A percentile compares a stretch with the other conserved stretches of the same genome.
phyloP scores from a whole-genome alignment of 2,113 vertebrate species.

The Circaetus cinerascens region DNA sequence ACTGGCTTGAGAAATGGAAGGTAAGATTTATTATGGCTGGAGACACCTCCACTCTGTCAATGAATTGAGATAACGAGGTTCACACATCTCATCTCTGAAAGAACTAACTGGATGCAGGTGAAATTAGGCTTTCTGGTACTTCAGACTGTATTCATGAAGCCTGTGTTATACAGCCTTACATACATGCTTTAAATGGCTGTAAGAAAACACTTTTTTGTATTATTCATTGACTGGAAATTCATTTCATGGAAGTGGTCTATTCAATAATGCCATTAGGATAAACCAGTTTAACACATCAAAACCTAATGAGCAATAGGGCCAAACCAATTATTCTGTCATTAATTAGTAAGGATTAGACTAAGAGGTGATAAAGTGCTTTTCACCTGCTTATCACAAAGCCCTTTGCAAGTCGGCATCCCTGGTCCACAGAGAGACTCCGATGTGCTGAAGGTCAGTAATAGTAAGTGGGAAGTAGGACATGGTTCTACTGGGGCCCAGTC shows the following conservation, averaged over 20 bases:
- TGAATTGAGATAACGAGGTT: background rate
- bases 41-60: background rate
- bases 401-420: background rate
- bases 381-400: background rate
- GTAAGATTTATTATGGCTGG: background rate
- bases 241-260: background rate
- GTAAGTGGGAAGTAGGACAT: background rate
- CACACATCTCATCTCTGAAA: background rate
- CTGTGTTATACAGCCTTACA: background rate
- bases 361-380: background rate
- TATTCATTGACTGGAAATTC: background rate
- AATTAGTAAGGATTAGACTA: background rate
- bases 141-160: background rate
- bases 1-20: background rate
- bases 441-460: background rate
- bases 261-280: background rate
- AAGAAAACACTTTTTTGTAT: background rate
- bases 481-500: background rate
- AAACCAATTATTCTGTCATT: background rate
- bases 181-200: background rate
- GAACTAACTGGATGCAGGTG: background rate
- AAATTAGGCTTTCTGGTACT: background rate
- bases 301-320: background rate
- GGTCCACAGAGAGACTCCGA: background rate
- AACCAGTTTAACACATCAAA: background rate